Evolutionary conservation across 1,140 invertebrate species (phyloP), one percentile per base, ranked within the genome.

Genomic region (Lanistes nyassanus): DNA sequence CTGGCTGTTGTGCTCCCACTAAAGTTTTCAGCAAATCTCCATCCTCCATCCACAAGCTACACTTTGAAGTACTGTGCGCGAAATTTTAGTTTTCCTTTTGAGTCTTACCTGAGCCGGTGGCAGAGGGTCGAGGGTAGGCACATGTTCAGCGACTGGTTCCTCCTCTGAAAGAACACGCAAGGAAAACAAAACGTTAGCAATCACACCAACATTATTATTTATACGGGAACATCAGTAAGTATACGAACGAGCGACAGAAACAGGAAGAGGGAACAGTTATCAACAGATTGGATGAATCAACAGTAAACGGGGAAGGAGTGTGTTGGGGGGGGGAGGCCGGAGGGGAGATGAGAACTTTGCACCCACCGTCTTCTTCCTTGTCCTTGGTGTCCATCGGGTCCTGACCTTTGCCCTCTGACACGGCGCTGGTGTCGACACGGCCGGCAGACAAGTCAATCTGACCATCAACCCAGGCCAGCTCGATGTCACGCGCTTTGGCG

Each of bases 401-500:
- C 23, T n/a, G 29, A 31, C 23, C 29, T 60, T 60, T 60, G 56
- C 56, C 23, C 64, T 83, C 83, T 66, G 76, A 79, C 75, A 79
- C 79, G 37, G 79, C 76, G 29, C 82, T 79, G 11, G 82, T 83
- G 53, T 89, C 86, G 51, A 81, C 79, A 51, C 83, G 84, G 16
- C 80, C 81, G 21, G 76, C 47, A 39, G 67, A 80, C 68, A 86
- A 80, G 62, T 83, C 86, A 47, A 87, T 81, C 74, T 75, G 77
- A 19, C 84, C 92, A 90, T 97, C 95, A 2, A 99, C 91, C 97
- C 97, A 99, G 3, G 97, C 95, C 31, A 99, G 92, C 88, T 99
- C 97, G 0, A 95, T 93, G 67, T 91, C 90, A 47, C 85, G 84
- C 0, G 90, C 88, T 76, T 87, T 89, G 67, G 94, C 93, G 89